phyloP scores from a whole-genome alignment of 2,888 invertebrate species.

The Meloe dianella region DNA sequence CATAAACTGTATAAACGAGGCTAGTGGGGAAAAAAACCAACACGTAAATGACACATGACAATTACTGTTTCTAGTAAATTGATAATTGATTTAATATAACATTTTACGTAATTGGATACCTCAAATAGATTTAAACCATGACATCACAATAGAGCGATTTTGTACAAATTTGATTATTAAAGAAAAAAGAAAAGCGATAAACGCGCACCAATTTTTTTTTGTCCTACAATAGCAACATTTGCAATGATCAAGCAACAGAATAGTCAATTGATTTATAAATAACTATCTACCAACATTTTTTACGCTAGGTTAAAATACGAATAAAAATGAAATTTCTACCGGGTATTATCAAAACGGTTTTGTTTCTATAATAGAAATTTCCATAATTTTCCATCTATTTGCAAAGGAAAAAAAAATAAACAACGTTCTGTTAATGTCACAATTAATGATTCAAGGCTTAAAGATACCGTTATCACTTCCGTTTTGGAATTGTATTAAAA shows the following conservation, averaged over 20 bases:
- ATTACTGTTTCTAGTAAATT: not conserved
- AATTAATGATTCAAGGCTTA: not conserved
- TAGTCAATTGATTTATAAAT: not conserved
- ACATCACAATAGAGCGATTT: not conserved
- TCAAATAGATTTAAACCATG: not conserved
- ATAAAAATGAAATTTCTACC: not conserved
- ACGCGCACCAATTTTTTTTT: too few relatives aligned
- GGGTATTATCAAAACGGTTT: not conserved
- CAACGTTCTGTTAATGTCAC: not conserved
- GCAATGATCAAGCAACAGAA: not conserved
- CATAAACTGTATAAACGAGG: not conserved
- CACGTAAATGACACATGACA: too few relatives aligned
- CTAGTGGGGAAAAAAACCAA: not conserved
- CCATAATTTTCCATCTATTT: not conserved
- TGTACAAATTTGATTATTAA: too few relatives aligned
- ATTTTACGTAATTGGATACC: not conserved
- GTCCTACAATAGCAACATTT: too few relatives aligned
- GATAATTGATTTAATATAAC: not conserved
- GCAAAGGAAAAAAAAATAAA: not conserved
- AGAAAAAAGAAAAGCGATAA: too few relatives aligned
- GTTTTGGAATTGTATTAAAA: constrained; percentile 15
- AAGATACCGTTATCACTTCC: constrained; percentile 7
- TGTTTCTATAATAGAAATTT: not conserved
- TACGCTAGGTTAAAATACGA: not conserved
- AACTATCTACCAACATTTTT: not conserved